Percentiles rank a stretch among this genome's conserved stretches.
Conservation (phyloP, 2,797 vertebrate genomes). For the Astyanax mexicanus region DNA sequence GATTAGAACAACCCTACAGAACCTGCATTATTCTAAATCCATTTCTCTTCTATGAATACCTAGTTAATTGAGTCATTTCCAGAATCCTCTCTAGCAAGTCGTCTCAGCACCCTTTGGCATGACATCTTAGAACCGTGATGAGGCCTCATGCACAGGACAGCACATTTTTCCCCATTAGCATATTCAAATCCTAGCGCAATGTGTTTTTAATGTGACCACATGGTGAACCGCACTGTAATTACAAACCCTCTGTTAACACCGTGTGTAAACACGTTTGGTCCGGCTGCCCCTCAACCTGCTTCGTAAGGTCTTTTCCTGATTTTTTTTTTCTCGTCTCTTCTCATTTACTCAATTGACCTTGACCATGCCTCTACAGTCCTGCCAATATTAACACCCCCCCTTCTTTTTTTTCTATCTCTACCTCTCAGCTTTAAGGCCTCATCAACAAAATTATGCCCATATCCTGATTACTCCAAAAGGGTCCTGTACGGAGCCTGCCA, state of each 20-base stretch:
- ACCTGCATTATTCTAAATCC: too few relatives aligned
- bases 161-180: conserved; percentile 42
- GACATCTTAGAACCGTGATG: conserved; percentile 10
- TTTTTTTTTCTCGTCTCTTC: conserved; percentile 13
- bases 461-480: conserved; percentile 74
- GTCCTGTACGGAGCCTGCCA: conserved; percentile 72
- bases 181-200: conserved; percentile 54
- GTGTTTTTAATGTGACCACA: conserved; percentile 58
- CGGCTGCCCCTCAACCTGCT: conserved; percentile 44
- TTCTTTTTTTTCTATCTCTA: conserved; percentile 45
- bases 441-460: conserved; percentile 72
- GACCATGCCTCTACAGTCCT: conserved; percentile 55
- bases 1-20: too few relatives aligned
- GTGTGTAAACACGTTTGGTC: conserved; percentile 57
- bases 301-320: conserved; percentile 52
- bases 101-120: conserved; percentile 15
- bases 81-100: not conserved
- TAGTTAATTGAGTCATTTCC: conserved; percentile 18
- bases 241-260: conserved; percentile 54
- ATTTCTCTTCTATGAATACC: not conserved
- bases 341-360: conserved; percentile 65
- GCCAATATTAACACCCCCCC: conserved; percentile 35
- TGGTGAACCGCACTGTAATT: conserved; percentile 51
- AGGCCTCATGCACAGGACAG: conserved; percentile 43
- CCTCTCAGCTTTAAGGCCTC: conserved; percentile 67